Conservation (phyloP, 1,140 invertebrate species). For the Panulirus ornatus region DNA sequence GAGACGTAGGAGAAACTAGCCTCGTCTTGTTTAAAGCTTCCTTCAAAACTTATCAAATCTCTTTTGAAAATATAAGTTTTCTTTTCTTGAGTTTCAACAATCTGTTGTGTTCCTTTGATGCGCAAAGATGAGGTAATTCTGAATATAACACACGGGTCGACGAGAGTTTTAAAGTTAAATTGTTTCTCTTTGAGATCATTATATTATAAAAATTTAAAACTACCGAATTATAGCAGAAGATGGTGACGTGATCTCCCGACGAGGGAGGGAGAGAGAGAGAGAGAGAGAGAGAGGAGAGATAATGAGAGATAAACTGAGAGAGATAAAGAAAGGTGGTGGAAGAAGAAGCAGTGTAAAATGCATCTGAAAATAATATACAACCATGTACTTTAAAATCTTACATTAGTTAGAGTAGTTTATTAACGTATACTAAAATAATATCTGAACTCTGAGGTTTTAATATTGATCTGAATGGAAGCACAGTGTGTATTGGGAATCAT, state of each 20-base stretch:
- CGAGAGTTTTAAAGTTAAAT: neutral
- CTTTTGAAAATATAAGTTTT: neutral
- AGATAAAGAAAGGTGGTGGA: too few species aligned
- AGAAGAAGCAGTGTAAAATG: too few species aligned
- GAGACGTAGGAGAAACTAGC: neutral
- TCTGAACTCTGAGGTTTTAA: too few species aligned
- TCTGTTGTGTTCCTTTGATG: neutral
- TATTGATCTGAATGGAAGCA: too few species aligned
- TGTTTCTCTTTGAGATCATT: neutral
- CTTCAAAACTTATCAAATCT: neutral
- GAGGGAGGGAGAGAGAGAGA: too few species aligned
- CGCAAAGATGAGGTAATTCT: neutral
- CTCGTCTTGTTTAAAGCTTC: neutral
- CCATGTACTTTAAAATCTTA: too few species aligned
- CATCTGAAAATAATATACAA: too few species aligned
- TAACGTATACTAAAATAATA: too few species aligned
- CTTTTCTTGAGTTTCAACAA: neutral
- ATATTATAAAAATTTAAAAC: slow-evolving; percentile 3
- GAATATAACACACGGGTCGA: neutral
- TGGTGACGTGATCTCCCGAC: neutral
- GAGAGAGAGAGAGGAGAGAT: too few species aligned
- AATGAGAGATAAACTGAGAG: too few species aligned
- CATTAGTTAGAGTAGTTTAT: too few species aligned
- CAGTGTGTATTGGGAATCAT: too few species aligned
- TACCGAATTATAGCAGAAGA: neutral